Evolutionary conservation across 2,888 invertebrate species (phyloP), one percentile per base, ranked within the genome.

Genomic region (Camponotus fellah): DNA sequence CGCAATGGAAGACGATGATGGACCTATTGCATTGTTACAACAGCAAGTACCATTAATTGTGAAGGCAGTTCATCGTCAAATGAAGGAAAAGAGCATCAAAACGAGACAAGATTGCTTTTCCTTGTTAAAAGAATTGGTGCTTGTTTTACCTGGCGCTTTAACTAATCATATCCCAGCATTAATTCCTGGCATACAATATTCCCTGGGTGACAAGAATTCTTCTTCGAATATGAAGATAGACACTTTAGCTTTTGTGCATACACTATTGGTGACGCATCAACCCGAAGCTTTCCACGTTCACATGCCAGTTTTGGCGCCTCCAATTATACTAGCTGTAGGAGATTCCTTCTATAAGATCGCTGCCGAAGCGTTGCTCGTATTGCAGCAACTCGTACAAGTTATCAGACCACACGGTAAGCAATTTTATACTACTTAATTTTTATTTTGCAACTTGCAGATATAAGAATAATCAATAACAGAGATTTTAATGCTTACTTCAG

Each of bases 321-420:
- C 99, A 5, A 97, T 99, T 69, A 97, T 99, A 69, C 96, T 97
- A 84, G 98, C 99, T 56, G 99, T 99, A 37, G 97, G 97, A 76
- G 99, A 99, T 96, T 97, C 97, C 65, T 99, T 99, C 96, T 99
- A 99, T 95, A 99, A 99, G 96, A 99, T 99, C 91, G 98, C 99
- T 1, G 99, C 99, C 0, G 99, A 99, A 95, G 99, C 99, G 2
- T 95, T 99, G 79, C 95, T 98, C 37, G 99, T 99, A 26, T 96
- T 99, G 86, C 99, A 99, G 94, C 98, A 99, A 88, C 96, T 99
- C 84, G 98, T 99, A 37, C 98, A 98, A 95, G 99, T 99, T 71
- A 98, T 99, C 92, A 96, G 98, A 40, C 99, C 99, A 0, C 95
- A 98, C 69, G 97, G 97, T 97, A 93, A 94, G 81, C 72, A 21